These are phyloP conservation scores for Itoplectis maculator DNA, from an alignment of 2,888 invertebrate genomes.

Conservation along the genomic window DNA sequence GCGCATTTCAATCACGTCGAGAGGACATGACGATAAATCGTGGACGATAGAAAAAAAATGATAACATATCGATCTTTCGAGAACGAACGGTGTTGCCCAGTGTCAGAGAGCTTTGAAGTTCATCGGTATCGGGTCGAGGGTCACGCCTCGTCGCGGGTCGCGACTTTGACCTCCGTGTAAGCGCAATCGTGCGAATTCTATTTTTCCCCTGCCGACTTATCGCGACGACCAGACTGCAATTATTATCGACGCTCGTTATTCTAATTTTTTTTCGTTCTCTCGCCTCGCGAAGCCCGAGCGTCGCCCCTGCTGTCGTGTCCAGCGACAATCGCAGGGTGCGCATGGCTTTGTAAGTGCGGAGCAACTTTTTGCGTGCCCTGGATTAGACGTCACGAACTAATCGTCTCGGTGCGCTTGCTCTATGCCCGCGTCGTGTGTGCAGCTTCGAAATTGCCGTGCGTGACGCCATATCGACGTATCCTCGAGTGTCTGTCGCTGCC, in stretches of 20 bases:
- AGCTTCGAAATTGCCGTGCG: constrained; percentile 15
- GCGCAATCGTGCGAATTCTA: constrained; percentile 25
- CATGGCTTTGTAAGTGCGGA: constrained; percentile 1
- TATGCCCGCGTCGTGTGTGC: background rate
- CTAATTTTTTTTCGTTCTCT: constrained; percentile 30
- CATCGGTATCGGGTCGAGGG: constrained; percentile 49
- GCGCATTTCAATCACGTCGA: constrained; percentile 57
- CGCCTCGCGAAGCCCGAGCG: too few relatives aligned
- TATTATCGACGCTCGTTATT: constrained; percentile 20
- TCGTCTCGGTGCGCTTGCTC: constrained; percentile 5
- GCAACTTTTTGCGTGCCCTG: constrained; percentile 24
- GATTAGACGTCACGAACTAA: constrained; percentile 13
- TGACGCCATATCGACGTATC: constrained; percentile 27
- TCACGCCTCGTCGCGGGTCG: too few relatives aligned
- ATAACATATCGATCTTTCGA: constrained; percentile 19
- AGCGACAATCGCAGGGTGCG: constrained; percentile 27
- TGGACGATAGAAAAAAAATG: constrained; percentile 40
- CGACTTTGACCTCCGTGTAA: constrained; percentile 32
- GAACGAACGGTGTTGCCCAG: constrained; percentile 18
- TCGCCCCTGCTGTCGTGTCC: constrained; percentile 10
- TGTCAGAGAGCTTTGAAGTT: constrained; percentile 39
- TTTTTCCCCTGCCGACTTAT: constrained; percentile 30
- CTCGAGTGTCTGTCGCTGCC: background rate
- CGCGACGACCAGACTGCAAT: constrained; percentile 32
- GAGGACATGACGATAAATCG: constrained; percentile 32